Base-by-base conservation (phyloP, 2,888 invertebrate genomes). In the Gandaritis pyraliata region DNA sequence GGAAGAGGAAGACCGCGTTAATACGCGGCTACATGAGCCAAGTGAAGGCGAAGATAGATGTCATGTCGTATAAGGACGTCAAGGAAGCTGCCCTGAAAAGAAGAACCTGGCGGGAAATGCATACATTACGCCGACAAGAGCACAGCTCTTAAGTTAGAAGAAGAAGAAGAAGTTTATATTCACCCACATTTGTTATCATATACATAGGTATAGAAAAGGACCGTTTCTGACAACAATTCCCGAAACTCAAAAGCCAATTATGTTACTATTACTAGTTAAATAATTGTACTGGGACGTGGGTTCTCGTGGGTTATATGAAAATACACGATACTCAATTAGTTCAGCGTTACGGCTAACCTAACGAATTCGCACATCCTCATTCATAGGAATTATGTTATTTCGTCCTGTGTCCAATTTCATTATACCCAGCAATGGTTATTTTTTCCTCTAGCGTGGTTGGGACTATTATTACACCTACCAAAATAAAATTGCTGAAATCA, bases 271-370 rank as follows among this genome's bases (percentile, higher is more conserved):
- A 38, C 16, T 30, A 30, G 13, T 39, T 48, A 48, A 48, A 38
- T 55, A 29, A 48, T 47, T 10, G 30, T 56, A 41, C 30, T 41
- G 39, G 7, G 16, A 43, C 18, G 18, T 18, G 48, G 49, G 49
- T 18, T 43, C 15, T 16, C n/a, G 30, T 16, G 55, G 55, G 15
- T 39, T 29, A 36, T 36, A 16, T 30, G 41, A 18, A 43, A 43
- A 50, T 36, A 57, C 43, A 55, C 10, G 29, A 48, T 48, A 54
- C 3, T 53, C n/a, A n/a, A 55, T 6, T 47, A 4, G 51, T 51
- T 41, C 39, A 4, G 39, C 29, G 29, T 30, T 41, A 29, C 23
- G n/a, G 50, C 50, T 8, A n/a, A 39, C 12, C n/a, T 30, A 23
- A 52, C 29, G 30, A 29, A 41, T 41, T 52, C 41, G 23, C 29